Conservation (phyloP, 2,888 invertebrate genomes). For the Folsomia candida region DNA sequence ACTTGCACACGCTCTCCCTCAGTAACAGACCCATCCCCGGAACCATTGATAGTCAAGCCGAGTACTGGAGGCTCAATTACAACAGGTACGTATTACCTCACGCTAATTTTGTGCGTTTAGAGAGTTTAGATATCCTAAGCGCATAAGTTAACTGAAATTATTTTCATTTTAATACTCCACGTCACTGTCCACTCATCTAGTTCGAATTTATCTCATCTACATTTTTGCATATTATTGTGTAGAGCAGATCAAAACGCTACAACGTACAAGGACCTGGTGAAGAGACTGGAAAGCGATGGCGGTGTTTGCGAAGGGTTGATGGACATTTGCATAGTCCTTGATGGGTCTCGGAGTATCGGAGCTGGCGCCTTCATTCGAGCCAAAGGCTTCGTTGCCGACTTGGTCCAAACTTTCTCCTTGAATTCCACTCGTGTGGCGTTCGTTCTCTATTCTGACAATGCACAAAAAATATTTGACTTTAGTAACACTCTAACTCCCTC, state of each 20-base stretch:
- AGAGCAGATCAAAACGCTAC: no score
- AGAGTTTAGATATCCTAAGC: no score
- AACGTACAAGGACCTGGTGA: no score
- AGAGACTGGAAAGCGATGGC: no score
- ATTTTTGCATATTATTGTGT: no score
- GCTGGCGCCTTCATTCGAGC: conserved; percentile 9
- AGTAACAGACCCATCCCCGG: conserved; percentile 23
- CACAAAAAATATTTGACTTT: conserved; percentile 14
- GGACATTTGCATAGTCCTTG: conserved; percentile 34
- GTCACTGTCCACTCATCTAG: no score
- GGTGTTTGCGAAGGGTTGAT: conserved; percentile 36
- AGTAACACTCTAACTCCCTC: background rate
- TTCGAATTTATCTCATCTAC: no score
- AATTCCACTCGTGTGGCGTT: conserved; percentile 24
- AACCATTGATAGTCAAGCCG: conserved; percentile 22
- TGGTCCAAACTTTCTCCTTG: conserved; percentile 23
- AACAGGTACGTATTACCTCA: no score
- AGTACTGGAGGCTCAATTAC: no score
- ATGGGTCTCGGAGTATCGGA: conserved; percentile 37
- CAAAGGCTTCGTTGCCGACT: conserved; percentile 20
- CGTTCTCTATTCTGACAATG: conserved; percentile 15
- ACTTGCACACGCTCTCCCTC: background rate
- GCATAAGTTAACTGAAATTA: no score
- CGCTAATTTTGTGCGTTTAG: no score
- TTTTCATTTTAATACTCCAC: no score